These are phyloP conservation scores for Brenthis ino DNA, from an alignment of 2,888 invertebrate species.

Conservation along the genomic window DNA sequence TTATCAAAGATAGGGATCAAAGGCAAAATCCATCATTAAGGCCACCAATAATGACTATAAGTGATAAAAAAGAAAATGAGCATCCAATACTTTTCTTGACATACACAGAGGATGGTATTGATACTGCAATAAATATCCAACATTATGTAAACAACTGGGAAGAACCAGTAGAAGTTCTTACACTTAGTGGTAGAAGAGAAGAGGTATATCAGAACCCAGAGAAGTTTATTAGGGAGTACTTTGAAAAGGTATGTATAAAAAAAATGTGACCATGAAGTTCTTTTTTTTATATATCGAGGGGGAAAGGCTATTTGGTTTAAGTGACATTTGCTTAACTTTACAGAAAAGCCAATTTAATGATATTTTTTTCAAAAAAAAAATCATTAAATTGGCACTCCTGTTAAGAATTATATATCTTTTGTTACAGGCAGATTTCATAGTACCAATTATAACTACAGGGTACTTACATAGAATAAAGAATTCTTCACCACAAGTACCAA, in stretches of 20 bases:
- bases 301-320: no score
- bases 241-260: conserved; percentile 72
- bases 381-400: no score
- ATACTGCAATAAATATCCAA: conserved; percentile 72
- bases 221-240: conserved; percentile 80
- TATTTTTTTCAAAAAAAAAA: no score
- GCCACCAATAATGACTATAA: conserved; percentile 47
- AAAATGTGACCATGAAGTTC: no score
- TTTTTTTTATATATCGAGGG: no score
- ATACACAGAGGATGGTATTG: conserved; percentile 78
- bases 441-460: conserved; percentile 79
- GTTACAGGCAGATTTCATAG: conserved; percentile 77
- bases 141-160: conserved; percentile 75
- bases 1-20: conserved; percentile 54
- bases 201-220: conserved; percentile 79
- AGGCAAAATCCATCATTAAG: conserved; percentile 53
- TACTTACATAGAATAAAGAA: conserved; percentile 75
- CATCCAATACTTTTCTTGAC: conserved; percentile 75
- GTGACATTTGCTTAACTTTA: no score
- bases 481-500: conserved; percentile 56
- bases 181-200: conserved; percentile 74
- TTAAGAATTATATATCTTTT: background rate
- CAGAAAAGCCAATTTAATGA: no score
- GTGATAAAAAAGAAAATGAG: conserved; percentile 53
- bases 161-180: conserved; percentile 63